A percentile compares a stretch with the other conserved stretches of the same genome.
Evolutionary conservation across 2,113 vertebrate species (phyloP).

Genomic region (Gnathonemus echidnorhynchus): DNA sequence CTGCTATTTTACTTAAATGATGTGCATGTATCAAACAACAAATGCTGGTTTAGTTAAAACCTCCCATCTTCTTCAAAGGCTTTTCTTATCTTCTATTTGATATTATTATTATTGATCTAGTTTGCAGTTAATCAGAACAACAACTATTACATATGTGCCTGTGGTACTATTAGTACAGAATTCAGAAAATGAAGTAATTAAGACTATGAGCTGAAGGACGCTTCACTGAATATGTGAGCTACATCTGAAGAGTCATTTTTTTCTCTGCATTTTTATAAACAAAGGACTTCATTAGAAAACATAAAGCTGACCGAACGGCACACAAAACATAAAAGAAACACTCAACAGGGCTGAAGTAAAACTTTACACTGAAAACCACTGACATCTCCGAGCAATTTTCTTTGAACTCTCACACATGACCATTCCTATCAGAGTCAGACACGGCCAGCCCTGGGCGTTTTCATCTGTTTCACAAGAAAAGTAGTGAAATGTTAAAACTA

Average conservation of each 20-base stretch:
- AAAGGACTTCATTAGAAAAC: slow-evolving; percentile 1
- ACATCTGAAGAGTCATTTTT: neutral
- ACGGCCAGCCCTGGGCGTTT: neutral
- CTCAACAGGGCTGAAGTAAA: neutral
- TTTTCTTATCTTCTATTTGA: neutral
- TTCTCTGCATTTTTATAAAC: neutral
- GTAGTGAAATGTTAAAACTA: neutral
- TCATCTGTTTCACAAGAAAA: neutral
- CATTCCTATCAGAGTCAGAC: neutral
- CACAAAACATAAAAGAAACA: neutral
- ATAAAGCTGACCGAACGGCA: neutral
- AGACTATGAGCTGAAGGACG: neutral
- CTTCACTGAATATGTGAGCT: neutral
- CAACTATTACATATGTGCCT: neutral
- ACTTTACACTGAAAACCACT: neutral
- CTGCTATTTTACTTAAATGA: neutral
- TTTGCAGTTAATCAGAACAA: neutral
- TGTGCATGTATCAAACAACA: neutral
- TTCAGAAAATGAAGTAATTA: neutral
- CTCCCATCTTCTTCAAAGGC: neutral
- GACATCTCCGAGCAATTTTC: neutral
- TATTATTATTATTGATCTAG: neutral
- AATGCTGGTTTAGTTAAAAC: neutral
- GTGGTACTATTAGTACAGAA: neutral
- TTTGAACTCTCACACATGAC: neutral